Evolutionary conservation across 2,888 invertebrate species (phyloP).

Genomic region (Parasteatoda lunata): DNA sequence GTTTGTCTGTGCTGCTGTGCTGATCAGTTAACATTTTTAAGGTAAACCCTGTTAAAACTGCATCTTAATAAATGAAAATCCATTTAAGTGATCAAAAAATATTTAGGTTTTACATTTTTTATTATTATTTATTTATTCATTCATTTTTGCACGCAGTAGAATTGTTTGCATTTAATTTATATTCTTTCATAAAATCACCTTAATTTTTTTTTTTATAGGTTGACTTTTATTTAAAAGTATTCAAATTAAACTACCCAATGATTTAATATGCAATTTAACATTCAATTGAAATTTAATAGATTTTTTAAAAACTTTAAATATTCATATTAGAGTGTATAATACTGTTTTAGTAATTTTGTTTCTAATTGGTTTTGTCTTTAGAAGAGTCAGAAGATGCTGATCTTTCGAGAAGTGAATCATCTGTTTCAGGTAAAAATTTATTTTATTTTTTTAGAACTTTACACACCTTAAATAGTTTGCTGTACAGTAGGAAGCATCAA

Average conservation of each 20-base stretch:
- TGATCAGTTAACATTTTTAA: no score
- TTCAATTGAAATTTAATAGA: neutral
- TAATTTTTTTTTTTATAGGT: neutral
- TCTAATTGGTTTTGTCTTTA: neutral
- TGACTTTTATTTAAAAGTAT: neutral
- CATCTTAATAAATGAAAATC: no score
- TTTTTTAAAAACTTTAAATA: neutral
- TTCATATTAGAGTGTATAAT: neutral
- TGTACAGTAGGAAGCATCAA: no score
- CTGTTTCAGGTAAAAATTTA: conserved; percentile 9
- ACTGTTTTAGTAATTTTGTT: neutral
- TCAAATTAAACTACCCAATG: neutral
- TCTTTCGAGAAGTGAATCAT: conserved; percentile 16
- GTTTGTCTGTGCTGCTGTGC: no score
- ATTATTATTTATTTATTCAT: no score
- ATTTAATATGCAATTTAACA: neutral
- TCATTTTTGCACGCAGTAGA: no score
- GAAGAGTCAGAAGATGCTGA: conserved; percentile 3
- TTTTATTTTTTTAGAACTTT: neutral
- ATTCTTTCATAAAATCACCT: no score
- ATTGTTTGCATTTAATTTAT: no score
- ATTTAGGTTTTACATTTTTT: no score
- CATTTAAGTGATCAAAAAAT: no score
- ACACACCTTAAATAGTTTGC: no score
- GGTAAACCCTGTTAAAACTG: no score